Evolutionary conservation across 1,140 invertebrate species (phyloP), one percentile per base, ranked within the genome.

Genomic region (Antheraea mylitta): DNA sequence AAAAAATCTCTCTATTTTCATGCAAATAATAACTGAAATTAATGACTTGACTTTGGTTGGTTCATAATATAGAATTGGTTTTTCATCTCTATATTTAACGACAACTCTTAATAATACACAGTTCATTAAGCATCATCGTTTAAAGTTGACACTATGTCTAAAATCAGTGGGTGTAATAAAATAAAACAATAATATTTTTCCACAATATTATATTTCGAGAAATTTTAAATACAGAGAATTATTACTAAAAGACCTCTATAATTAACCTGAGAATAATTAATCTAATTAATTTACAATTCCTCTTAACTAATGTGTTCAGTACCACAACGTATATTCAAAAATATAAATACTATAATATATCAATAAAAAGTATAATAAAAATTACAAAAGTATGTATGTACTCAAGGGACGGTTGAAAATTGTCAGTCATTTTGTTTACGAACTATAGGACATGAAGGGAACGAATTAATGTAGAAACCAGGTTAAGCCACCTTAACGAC

Each of bases 161-260:
- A 9, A 53, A 16, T 4, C 4, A 30, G 4, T 30, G 22, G 22
- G 4, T 13, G 45, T 19, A 66, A 64, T 58, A 63, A 66, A 70
- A 74, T 72, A 78, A 77, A 58, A 22, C 48, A n/a, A 30, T 18
- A n/a, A n/a, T 58, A 10, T 68, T 81, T 81, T 84, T 64, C 6
- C 82, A 79, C 72, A 67, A 82, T 80, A 78, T 78, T 86, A 87
- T 89, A 86, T 87, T 87, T 81, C 76, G 67, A 74, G 81, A 85
- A 78, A 59, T 83, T 89, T 87, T 89, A 89, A 89, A 89, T 89
- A 91, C 83, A 89, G 75, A 78, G 82, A 85, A 85, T 85, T 87
- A 89, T 69, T 79, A 77, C 79, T 61, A 61, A 80, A 78, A 81
- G 82, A 82, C 80, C 77, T 81, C 81, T 82, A 79, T 81, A 75